A percentile compares a stretch with the other conserved stretches of the same genome.
Evolutionary conservation across 2,888 invertebrate species (phyloP).

Genomic region (Scaptomyza polygonia): DNA sequence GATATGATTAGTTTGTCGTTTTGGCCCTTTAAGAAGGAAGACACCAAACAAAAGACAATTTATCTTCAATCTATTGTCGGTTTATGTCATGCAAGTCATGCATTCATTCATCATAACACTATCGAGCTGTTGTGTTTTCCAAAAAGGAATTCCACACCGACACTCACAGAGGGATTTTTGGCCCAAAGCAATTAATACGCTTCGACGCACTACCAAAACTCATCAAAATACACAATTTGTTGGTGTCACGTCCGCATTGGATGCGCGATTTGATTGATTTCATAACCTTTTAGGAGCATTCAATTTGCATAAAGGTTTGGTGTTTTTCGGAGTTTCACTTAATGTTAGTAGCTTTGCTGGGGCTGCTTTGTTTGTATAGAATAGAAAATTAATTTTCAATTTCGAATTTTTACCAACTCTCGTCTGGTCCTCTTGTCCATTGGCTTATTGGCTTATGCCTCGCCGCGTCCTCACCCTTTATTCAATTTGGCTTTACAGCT

Average conservation of each 20-base stretch:
- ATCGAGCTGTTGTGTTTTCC: constrained; percentile 20
- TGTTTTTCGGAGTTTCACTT: constrained; percentile 1
- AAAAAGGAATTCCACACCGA: not conserved
- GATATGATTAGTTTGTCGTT: constrained; percentile 56
- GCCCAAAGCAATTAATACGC: constrained; percentile 69
- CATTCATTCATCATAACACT: not conserved
- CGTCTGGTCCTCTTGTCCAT: constrained; percentile 2
- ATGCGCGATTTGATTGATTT: constrained; percentile 71
- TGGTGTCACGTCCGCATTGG: constrained; percentile 43
- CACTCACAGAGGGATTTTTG: constrained; percentile 30
- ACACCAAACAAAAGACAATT: not conserved
- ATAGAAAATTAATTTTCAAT: constrained; percentile 70
- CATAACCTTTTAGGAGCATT: constrained; percentile 47
- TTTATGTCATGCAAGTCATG: not conserved
- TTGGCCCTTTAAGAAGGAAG: no score
- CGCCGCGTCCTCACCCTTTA: constrained; percentile 36
- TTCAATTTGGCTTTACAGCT: constrained; percentile 64
- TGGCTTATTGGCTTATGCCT: constrained; percentile 1
- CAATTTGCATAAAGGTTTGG: constrained; percentile 70
- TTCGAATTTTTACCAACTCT: constrained; percentile 70
- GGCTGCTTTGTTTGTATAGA: constrained; percentile 34
- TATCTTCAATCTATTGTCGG: constrained; percentile 7
- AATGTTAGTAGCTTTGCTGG: constrained; percentile 26
- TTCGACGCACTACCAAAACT: constrained; percentile 57
- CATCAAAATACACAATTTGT: constrained; percentile 21